Conservation (phyloP, 1,140 invertebrate species). For the Magallana ariakensis region DNA sequence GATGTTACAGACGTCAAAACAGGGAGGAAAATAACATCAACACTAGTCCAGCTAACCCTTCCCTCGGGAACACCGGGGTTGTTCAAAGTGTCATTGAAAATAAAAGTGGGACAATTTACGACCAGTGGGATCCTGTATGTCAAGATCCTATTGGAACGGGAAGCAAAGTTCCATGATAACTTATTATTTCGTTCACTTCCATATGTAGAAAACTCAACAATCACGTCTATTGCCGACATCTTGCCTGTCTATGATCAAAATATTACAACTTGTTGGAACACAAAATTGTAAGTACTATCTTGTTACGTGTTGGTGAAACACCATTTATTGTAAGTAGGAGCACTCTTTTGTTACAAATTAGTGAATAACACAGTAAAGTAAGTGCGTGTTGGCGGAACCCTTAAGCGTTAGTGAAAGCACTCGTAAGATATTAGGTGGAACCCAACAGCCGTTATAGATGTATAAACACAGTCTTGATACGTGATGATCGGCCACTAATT, state of each 20-base stretch:
- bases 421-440: no score
- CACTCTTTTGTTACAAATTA: no score
- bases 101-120: background rate
- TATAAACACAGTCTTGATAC: no score
- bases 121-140: background rate
- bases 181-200: background rate
- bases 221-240: background rate
- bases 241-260: background rate
- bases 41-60: background rate
- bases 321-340: no score
- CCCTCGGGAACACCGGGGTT: background rate
- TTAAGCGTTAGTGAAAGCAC: no score
- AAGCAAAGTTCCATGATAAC: background rate
- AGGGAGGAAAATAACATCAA: background rate
- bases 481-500: no score
- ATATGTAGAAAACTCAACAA: background rate
- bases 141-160: background rate
- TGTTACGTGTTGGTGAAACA: no score
- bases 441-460: no score
- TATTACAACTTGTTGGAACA: no score
- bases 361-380: no score
- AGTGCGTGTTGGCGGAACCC: no score
- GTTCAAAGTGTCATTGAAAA: background rate
- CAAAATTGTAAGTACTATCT: no score
- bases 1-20: background rate